phyloP scores from a whole-genome alignment of 2,888 invertebrate genomes.

The Abrostola triplasia region DNA sequence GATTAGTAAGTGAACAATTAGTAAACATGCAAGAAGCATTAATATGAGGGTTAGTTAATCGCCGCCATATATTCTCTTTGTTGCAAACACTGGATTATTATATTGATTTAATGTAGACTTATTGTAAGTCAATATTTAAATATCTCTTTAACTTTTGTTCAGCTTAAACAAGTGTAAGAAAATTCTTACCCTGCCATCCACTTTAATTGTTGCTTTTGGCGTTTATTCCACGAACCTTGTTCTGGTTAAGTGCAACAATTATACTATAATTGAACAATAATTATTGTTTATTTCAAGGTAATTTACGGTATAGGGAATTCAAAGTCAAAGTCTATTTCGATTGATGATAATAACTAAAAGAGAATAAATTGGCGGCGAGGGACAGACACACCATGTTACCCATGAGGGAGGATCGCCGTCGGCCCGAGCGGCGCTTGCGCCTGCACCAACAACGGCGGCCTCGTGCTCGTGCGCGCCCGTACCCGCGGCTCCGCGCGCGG shows the following conservation, averaged over 20 bases:
- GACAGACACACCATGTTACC: slow-evolving; percentile 87
- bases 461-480: slow-evolving; percentile 74
- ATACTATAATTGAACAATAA: no score
- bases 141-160: no score
- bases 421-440: slow-evolving; percentile 82
- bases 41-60: slow-evolving; percentile 83
- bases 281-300: no score
- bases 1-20: slow-evolving; percentile 45
- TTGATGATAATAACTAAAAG: slow-evolving; percentile 29
- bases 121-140: background rate
- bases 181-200: background rate
- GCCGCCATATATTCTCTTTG: slow-evolving; percentile 74
- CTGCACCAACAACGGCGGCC: slow-evolving; percentile 83
- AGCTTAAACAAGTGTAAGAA: background rate
- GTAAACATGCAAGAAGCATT: slow-evolving; percentile 79
- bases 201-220: no score
- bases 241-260: no score
- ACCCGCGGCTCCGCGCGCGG: slow-evolving; percentile 76
- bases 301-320: no score
- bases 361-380: slow-evolving; percentile 75
- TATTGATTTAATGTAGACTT: background rate
- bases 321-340: no score
- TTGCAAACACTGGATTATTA: background rate
- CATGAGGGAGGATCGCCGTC: slow-evolving; percentile 82
- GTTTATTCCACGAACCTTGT: no score